Evolutionary conservation across 2,888 invertebrate species (phyloP).

Genomic region (Petrolisthes cinctipes): DNA sequence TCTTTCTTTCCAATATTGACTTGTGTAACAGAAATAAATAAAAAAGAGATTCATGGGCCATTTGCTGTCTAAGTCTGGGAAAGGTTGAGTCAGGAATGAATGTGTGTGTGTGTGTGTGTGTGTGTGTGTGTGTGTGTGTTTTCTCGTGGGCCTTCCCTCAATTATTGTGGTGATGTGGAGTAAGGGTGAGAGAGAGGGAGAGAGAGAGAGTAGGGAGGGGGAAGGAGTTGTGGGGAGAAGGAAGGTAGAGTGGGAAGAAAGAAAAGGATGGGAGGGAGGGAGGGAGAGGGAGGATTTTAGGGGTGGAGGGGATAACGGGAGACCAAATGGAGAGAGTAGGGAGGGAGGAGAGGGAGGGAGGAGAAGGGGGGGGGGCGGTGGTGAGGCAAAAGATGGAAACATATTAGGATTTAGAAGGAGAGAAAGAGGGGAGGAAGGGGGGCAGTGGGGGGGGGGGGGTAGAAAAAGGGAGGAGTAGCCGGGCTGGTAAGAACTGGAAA

Average conservation of each 20-base stretch:
- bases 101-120: conserved; percentile 3
- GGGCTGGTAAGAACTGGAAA: background rate
- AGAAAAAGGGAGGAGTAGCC: background rate
- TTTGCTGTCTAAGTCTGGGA: too few species aligned
- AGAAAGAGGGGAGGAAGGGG: background rate
- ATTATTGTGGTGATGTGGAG: too few species aligned
- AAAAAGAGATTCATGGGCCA: too few species aligned
- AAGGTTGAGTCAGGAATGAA: too few species aligned
- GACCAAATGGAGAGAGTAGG: background rate
- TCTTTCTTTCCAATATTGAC: too few species aligned
- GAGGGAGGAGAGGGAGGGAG: background rate
- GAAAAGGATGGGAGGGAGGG: background rate
- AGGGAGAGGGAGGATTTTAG: background rate
- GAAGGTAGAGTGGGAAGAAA: background rate
- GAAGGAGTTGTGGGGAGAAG: background rate
- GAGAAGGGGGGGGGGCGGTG: background rate
- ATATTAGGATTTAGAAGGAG: background rate
- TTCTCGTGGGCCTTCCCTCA: too few species aligned
- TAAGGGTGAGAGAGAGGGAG: background rate
- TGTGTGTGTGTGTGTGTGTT: too few species aligned
- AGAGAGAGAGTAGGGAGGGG: background rate
- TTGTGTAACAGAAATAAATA: too few species aligned
- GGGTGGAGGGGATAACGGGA: background rate
- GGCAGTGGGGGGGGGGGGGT: background rate
- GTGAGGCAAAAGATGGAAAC: background rate